These are phyloP conservation scores for Ornithorhynchus anatinus DNA, from an alignment of 2,113 vertebrate genomes.

Conservation along the genomic window DNA sequence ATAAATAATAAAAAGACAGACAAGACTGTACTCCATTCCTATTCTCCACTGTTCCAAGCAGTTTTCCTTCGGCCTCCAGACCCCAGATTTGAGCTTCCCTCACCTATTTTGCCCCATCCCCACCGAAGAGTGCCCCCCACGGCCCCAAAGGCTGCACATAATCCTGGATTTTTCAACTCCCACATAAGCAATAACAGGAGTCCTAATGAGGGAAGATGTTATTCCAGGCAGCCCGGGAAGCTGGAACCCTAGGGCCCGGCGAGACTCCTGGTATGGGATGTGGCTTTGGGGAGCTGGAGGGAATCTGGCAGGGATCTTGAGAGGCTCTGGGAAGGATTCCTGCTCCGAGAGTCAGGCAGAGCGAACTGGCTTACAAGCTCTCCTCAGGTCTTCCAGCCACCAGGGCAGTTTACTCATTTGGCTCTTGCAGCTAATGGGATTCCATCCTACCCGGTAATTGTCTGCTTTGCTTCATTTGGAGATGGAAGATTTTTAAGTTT, in stretches of 20 bases:
- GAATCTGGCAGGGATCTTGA: neutral
- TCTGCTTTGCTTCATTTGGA: constrained; percentile 14
- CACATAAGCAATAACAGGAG: neutral
- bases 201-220: constrained; percentile 15
- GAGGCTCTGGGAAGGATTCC: neutral
- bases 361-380: neutral
- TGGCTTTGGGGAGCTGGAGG: neutral
- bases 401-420: neutral
- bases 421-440: constrained; percentile 12
- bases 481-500: constrained; percentile 8
- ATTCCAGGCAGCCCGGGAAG: neutral
- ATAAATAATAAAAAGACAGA: too few relatives aligned
- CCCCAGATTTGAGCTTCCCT: too few relatives aligned
- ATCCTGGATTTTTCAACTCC: too few relatives aligned
- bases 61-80: too few relatives aligned
- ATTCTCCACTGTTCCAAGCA: too few relatives aligned
- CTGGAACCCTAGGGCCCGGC: neutral
- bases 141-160: too few relatives aligned
- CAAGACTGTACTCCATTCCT: too few relatives aligned
- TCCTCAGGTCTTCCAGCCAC: neutral
- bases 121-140: too few relatives aligned
- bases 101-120: too few relatives aligned
- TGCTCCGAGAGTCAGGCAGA: neutral
- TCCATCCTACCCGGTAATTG: constrained; percentile 17
- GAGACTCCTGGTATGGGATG: neutral